Percentiles rank a stretch among this genome's conserved stretches.
Evolutionary conservation across 1,140 invertebrate species (phyloP).

Genomic region (Magallana gigas): DNA sequence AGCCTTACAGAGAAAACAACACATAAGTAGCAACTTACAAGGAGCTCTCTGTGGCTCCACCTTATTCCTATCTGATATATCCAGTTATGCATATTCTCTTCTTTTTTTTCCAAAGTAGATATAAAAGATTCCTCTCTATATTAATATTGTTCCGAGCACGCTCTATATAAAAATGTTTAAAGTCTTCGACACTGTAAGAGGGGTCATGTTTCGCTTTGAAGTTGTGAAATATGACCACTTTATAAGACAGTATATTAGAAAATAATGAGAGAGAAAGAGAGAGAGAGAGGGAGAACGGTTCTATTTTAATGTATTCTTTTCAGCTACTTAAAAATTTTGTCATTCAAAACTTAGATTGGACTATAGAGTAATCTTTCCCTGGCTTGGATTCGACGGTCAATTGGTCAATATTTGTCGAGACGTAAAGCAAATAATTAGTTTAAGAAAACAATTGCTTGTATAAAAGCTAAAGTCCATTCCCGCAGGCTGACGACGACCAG

Average conservation of each 20-base stretch:
- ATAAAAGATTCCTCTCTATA: background rate
- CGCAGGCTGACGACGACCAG: background rate
- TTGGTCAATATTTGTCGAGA: constrained; percentile 35
- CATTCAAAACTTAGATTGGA: too few species aligned
- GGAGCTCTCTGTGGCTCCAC: background rate
- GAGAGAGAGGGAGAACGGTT: background rate
- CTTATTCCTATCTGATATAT: constrained; percentile 3
- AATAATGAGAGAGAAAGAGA: constrained; percentile 23
- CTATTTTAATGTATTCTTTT: background rate
- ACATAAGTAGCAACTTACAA: background rate
- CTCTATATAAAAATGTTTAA: background rate
- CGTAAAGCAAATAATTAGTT: constrained; percentile 18
- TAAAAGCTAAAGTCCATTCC: background rate
- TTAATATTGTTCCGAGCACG: constrained; percentile 7
- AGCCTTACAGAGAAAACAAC: background rate
- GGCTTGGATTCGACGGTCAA: background rate
- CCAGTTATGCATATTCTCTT: background rate
- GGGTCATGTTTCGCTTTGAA: constrained; percentile 17
- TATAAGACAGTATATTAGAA: constrained; percentile 7
- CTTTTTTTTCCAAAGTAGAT: background rate
- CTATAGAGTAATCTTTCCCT: background rate
- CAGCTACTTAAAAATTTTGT: too few species aligned
- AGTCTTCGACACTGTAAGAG: background rate
- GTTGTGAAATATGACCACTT: constrained; percentile 17
- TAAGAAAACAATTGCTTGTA: constrained; percentile 7